Conservation (phyloP, 2,113 vertebrate species). For the Indicator indicator region DNA sequence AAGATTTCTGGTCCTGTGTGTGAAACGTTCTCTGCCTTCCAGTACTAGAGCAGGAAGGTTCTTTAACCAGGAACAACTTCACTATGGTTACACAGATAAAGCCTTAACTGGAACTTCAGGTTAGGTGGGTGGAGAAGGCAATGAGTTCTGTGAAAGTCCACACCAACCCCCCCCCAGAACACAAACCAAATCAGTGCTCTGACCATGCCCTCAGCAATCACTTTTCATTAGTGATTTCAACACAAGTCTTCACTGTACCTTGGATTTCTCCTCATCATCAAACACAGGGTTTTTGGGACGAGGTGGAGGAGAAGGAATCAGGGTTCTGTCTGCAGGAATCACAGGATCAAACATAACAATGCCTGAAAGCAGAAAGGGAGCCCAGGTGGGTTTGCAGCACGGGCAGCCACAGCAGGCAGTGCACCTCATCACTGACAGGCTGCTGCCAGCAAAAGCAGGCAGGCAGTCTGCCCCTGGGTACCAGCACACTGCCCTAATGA, state of each 20-base stretch:
- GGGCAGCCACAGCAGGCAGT: not conserved
- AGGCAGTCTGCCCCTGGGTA: not conserved
- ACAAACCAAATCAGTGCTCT: not conserved
- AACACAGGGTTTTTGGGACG: constrained; percentile 92
- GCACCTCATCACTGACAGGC: not conserved
- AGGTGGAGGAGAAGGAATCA: constrained; percentile 85
- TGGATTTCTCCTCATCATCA: constrained; percentile 93
- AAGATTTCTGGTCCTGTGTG: not conserved
- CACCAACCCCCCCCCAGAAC: not conserved
- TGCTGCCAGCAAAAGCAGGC: not conserved
- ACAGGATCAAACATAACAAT: constrained; percentile 87
- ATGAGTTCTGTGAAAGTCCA: not conserved
- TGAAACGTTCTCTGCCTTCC: not conserved
- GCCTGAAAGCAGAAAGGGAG: constrained; percentile 75
- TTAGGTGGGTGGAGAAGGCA: not conserved
- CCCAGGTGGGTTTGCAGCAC: not conserved
- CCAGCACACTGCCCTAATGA: not conserved
- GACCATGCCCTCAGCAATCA: not conserved
- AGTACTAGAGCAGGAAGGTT: not conserved
- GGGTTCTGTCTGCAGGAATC: constrained; percentile 84
- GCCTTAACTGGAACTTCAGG: not conserved
- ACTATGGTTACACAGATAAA: not conserved
- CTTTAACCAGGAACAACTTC: not conserved
- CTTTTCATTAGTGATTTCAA: not conserved
- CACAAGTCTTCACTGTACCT: constrained; percentile 73